phyloP scores from a whole-genome alignment of 1,140 invertebrate species.

The Laupala kohalensis region DNA sequence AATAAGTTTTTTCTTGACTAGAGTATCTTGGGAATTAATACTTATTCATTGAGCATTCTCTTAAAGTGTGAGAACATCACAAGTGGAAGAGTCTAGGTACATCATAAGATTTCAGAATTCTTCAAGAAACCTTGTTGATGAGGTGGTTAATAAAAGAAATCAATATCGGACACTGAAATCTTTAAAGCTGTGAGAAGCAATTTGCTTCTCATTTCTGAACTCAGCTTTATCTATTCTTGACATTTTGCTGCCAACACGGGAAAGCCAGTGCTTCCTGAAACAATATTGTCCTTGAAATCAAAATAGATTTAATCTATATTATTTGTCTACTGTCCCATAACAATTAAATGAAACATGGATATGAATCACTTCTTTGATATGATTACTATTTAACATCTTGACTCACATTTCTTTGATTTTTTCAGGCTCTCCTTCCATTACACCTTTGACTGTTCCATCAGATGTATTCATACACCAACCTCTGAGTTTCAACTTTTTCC shows the following conservation, averaged over 20 bases:
- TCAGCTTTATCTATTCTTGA: slow-evolving; percentile 50
- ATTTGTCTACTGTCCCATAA: neutral
- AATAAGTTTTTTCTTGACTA: too few relatives aligned
- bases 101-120: too few relatives aligned
- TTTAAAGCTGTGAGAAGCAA: slow-evolving; percentile 20
- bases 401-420: slow-evolving; percentile 56
- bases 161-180: slow-evolving; percentile 8
- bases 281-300: slow-evolving; percentile 15
- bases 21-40: too few relatives aligned
- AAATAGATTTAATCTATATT: slow-evolving; percentile 3
- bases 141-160: too few relatives aligned
- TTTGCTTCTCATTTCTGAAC: slow-evolving; percentile 45
- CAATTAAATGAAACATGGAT: neutral
- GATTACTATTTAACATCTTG: neutral
- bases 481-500: slow-evolving; percentile 44
- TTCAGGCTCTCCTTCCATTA: slow-evolving; percentile 45
- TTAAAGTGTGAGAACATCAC: too few relatives aligned
- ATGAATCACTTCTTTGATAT: neutral
- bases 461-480: slow-evolving; percentile 69
- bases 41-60: too few relatives aligned
- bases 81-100: too few relatives aligned
- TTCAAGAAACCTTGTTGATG: too few relatives aligned
- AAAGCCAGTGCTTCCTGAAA: slow-evolving; percentile 55
- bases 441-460: slow-evolving; percentile 53
- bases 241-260: slow-evolving; percentile 47